Base-by-base conservation (phyloP, 2,113 vertebrate genomes). In the Otocyon megalotis region DNA sequence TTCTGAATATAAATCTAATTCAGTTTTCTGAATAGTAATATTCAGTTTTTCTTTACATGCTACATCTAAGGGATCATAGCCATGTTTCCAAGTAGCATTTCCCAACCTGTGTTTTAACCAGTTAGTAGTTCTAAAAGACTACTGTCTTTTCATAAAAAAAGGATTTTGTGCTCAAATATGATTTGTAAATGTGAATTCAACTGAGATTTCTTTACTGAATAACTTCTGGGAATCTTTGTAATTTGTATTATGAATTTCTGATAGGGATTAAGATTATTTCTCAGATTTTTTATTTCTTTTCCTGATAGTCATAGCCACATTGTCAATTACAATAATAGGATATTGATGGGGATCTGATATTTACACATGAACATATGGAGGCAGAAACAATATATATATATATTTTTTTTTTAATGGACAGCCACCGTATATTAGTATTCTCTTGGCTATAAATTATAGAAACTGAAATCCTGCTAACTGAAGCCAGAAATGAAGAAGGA, bases 11-110 rank as follows among this genome's bases (percentile, higher is more conserved):
- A 43, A 43, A 43, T 43, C 43, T 43, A 43, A 43, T 43, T 43
- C 43, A 43, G 43, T 43, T 43, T 43, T 43, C 43, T 43, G 43
- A 43, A 43, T 43, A 43, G 43, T 43, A 43, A 43, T 43, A 43
- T 43, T 96, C 88, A 92, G 2, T 62, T 97, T 97, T 93, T 50
- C 79, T 97, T 84, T 17, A 48, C 71, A 63, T 86, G 71, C 50
- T 76, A 19, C 16, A 28, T 90, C 54, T 65, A 35, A 72, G 62
- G 35, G 71, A 48, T 85, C 14, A 30, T 35, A 17, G 37, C 22
- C 84, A 43, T 54, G 8, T 72, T 62, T 93, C 74, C 54, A 93
- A 35, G 28, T 77, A 84, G 48, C 54, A 35, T 92, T 97, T 91
- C 67, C 30, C 43, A 85, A 14, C n/a, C 74, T 80, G 13, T 77